Conservation (phyloP, 2,888 invertebrate genomes). For the Pollenia labialis region DNA sequence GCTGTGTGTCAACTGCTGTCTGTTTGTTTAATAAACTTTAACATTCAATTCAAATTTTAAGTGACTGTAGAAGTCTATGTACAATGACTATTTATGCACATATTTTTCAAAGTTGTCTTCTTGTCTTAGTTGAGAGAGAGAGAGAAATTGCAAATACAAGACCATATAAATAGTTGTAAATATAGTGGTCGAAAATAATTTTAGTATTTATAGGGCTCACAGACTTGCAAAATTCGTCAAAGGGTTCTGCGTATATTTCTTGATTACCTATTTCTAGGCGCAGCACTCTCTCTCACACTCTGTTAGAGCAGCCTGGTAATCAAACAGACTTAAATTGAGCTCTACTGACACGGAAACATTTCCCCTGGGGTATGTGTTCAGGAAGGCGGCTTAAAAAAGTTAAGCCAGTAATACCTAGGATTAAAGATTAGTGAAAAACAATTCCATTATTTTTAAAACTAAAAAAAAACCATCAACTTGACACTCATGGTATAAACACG, state of each 20-base stretch:
- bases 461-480: no score
- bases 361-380: no score
- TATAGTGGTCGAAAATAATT: constrained; percentile 13
- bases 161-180: no score
- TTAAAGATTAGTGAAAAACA: no score
- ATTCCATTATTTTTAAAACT: no score
- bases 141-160: constrained; percentile 33
- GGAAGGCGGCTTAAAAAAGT: no score
- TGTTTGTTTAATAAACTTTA: constrained; percentile 46
- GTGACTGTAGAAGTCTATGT: constrained; percentile 30
- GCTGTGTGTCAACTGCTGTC: constrained; percentile 26
- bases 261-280: background rate
- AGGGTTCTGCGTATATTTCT: background rate
- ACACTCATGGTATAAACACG: no score
- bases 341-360: no score
- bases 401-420: no score
- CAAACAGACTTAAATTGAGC: no score
- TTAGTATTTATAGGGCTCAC: constrained; percentile 14
- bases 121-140: constrained; percentile 16
- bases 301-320: no score
- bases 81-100: constrained; percentile 17
- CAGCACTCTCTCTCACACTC: no score
- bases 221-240: background rate
- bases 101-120: constrained; percentile 27
- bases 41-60: constrained; percentile 58